These are phyloP conservation scores for Erythrolamprus reginae DNA, from an alignment of 2,113 vertebrate genomes.

Conservation along the genomic window DNA sequence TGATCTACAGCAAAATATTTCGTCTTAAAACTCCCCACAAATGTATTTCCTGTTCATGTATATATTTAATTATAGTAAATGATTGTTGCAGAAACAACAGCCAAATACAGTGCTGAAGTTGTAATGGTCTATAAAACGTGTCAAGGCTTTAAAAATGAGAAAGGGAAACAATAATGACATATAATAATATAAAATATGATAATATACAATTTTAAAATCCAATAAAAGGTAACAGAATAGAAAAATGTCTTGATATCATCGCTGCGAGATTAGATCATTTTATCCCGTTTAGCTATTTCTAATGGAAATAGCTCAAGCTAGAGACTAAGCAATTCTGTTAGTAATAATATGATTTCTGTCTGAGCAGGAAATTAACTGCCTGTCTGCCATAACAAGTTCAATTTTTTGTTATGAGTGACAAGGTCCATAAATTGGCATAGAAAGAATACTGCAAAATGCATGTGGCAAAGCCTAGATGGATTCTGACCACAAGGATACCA, in stretches of 20 bases:
- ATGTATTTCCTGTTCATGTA: neutral
- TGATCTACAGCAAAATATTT: neutral
- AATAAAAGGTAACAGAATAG: neutral
- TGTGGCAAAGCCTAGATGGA: neutral
- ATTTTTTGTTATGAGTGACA: neutral
- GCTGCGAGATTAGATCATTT: neutral
- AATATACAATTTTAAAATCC: neutral
- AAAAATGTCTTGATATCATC: neutral
- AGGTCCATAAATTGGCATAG: neutral
- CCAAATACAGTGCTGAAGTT: neutral
- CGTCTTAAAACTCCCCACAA: neutral
- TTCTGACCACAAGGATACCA: neutral
- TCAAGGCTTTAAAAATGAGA: neutral
- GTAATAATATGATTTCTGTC: neutral
- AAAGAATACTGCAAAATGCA: neutral
- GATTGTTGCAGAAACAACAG: neutral
- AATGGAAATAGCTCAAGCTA: neutral
- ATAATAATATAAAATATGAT: neutral
- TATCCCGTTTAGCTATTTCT: neutral
- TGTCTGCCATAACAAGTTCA: neutral
- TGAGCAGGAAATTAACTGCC: neutral
- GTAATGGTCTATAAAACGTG: neutral
- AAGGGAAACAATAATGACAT: neutral
- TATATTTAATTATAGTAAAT: neutral
- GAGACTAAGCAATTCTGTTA: neutral